A percentile compares a stretch with the other conserved stretches of the same genome.
phyloP scores from a whole-genome alignment of 2,888 invertebrate genomes.

The Leptopilina myrica region DNA sequence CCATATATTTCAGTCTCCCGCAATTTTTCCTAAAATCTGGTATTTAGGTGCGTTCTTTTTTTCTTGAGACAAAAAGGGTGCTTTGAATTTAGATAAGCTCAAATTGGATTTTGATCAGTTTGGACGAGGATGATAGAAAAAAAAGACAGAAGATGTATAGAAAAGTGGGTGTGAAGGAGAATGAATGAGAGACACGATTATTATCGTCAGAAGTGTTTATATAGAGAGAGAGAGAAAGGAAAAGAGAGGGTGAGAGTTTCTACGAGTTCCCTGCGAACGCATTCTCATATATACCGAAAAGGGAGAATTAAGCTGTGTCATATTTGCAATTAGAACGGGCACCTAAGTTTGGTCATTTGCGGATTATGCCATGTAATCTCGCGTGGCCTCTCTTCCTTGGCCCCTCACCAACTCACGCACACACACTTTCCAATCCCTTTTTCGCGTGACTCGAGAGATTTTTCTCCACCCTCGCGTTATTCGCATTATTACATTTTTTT shows the following conservation, averaged over 20 bases:
- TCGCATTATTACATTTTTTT: conserved; percentile 43
- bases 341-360: conserved; percentile 70
- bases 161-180: not conserved
- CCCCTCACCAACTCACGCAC: not conserved
- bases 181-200: not conserved
- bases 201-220: too few relatives aligned
- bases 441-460: conserved; percentile 65
- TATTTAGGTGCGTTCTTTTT: too few relatives aligned
- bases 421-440: conserved; percentile 55
- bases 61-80: too few relatives aligned
- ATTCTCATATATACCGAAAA: conserved; percentile 40
- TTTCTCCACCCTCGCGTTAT: conserved; percentile 51
- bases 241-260: not conserved
- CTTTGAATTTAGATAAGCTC: too few relatives aligned
- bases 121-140: too few relatives aligned
- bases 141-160: too few relatives aligned
- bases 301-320: conserved; percentile 74
- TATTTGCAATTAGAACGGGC: conserved; percentile 73
- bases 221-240: too few relatives aligned
- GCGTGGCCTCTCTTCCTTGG: conserved; percentile 53
- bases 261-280: not conserved
- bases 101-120: too few relatives aligned
- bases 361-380: conserved; percentile 73
- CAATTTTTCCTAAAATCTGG: too few relatives aligned
- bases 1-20: too few relatives aligned